Percentiles rank a stretch among this genome's conserved stretches.
phyloP scores from a whole-genome alignment of 1,140 invertebrate genomes.

The Agraylea sexmaculata region DNA sequence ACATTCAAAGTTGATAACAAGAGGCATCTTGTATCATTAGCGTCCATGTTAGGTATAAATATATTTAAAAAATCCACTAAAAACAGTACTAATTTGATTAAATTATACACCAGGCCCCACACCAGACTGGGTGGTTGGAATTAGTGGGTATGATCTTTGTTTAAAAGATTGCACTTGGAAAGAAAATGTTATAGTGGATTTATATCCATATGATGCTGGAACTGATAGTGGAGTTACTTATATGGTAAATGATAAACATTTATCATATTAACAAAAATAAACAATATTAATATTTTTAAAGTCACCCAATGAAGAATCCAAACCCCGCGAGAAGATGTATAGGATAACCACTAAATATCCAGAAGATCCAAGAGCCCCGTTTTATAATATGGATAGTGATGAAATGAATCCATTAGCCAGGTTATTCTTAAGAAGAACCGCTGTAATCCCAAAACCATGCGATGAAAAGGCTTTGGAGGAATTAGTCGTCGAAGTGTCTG shows the following conservation, averaged over 20 bases:
- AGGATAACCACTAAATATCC: constrained; percentile 79
- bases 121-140: constrained; percentile 92
- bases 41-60: constrained; percentile 77
- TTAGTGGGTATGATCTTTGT: constrained; percentile 79
- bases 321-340: constrained; percentile 78
- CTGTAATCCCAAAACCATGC: constrained; percentile 59
- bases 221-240: constrained; percentile 89
- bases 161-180: constrained; percentile 81
- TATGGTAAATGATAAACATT: constrained; percentile 49
- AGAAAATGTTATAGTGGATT: constrained; percentile 62
- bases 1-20: constrained; percentile 79
- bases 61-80: constrained; percentile 1
- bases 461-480: constrained; percentile 51
- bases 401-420: constrained; percentile 72
- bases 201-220: constrained; percentile 91
- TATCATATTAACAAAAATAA: too few species aligned
- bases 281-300: too few species aligned
- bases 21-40: constrained; percentile 81
- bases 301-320: constrained; percentile 76
- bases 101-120: constrained; percentile 54
- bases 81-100: neutral
- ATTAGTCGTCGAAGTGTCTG: constrained; percentile 49
- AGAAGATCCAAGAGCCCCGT: constrained; percentile 79
- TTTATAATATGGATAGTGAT: constrained; percentile 66
- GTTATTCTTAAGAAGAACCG: constrained; percentile 57